These are phyloP conservation scores for Xestia sexstrigata DNA, from an alignment of 2,888 invertebrate genomes.

Conservation along the genomic window DNA sequence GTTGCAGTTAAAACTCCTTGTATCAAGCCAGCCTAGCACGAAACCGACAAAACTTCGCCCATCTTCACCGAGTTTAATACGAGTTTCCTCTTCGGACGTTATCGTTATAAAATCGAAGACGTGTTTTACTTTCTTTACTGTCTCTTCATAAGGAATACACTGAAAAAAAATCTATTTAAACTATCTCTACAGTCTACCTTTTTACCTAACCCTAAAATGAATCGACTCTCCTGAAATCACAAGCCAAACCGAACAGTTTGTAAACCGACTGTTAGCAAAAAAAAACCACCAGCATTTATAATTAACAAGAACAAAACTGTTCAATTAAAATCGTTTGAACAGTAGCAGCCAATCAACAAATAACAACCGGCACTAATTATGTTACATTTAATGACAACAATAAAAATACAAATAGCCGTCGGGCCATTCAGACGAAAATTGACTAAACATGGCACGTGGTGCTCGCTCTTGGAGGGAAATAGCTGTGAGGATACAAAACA, in stretches of 20 bases:
- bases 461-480: conserved; percentile 80
- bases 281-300: conserved; percentile 33
- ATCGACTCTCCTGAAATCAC: neutral
- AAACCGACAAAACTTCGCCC: conserved; percentile 78
- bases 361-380: conserved; percentile 80
- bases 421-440: conserved; percentile 83
- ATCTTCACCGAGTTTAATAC: conserved; percentile 81
- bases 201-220: neutral
- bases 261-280: conserved; percentile 11
- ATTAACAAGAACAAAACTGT: conserved; percentile 63
- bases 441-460: conserved; percentile 87
- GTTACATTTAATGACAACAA: conserved; percentile 83
- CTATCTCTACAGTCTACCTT: no score
- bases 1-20: conserved; percentile 76
- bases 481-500: conserved; percentile 85
- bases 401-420: conserved; percentile 83
- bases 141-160: neutral
- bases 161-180: neutral
- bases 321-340: conserved; percentile 72
- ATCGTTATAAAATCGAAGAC: conserved; percentile 80
- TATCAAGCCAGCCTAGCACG: conserved; percentile 76
- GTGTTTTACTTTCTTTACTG: conserved; percentile 73
- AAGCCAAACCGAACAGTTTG: neutral
- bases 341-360: conserved; percentile 76
- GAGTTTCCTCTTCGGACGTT: conserved; percentile 79